Conservation (phyloP, 2,888 invertebrate species). For the Drosophila borborema region DNA sequence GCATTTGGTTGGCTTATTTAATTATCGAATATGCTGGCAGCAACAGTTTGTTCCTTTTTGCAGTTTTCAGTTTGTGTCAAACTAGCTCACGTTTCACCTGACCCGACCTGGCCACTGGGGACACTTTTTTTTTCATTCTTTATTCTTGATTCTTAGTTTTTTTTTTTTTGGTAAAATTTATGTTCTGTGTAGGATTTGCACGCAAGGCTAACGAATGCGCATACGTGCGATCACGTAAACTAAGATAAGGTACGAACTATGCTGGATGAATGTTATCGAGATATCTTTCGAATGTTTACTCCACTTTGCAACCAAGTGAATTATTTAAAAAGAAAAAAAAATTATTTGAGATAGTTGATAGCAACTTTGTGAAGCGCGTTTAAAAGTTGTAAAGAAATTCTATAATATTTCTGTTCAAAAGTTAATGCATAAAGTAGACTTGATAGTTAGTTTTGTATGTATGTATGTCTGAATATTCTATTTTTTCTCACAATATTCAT, state of each 20-base stretch:
- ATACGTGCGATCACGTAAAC: slow-evolving; percentile 76
- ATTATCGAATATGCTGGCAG: slow-evolving; percentile 64
- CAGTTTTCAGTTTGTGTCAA: slow-evolving; percentile 2
- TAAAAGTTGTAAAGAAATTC: slow-evolving; percentile 9
- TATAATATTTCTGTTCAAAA: background rate
- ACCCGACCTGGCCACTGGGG: slow-evolving; percentile 18
- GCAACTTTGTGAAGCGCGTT: slow-evolving; percentile 1
- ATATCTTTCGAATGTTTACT: slow-evolving; percentile 34
- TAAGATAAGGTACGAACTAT: slow-evolving; percentile 60
- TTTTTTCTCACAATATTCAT: too few species aligned
- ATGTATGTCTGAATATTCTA: too few species aligned
- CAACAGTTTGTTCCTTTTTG: slow-evolving; percentile 53
- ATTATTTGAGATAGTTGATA: background rate
- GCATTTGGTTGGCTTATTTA: slow-evolving; percentile 68
- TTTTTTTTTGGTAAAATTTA: slow-evolving; percentile 63
- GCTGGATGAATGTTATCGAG: slow-evolving; percentile 39
- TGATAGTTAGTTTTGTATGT: background rate
- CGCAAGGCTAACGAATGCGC: slow-evolving; percentile 73
- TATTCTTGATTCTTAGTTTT: slow-evolving; percentile 15
- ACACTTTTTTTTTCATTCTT: slow-evolving; percentile 21
- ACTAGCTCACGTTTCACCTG: slow-evolving; percentile 62
- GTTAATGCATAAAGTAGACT: background rate
- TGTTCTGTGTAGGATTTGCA: slow-evolving; percentile 69
- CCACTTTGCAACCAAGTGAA: slow-evolving; percentile 27
- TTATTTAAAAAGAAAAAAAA: slow-evolving; percentile 12